phyloP scores from a whole-genome alignment of 1,140 invertebrate species.

The Orchestia grillus region DNA sequence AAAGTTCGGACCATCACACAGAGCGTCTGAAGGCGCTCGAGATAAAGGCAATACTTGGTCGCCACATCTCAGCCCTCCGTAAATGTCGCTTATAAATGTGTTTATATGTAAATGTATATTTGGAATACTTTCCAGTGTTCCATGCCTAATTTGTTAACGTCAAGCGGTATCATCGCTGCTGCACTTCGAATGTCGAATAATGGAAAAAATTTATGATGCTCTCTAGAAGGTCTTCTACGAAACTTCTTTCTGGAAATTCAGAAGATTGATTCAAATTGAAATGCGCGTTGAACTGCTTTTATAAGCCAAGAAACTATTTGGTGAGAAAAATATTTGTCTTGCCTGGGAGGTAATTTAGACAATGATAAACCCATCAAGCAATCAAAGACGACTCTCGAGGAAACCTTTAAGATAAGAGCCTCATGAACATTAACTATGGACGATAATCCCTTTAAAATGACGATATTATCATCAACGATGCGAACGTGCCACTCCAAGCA shows the following conservation, averaged over 20 bases:
- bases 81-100: no score
- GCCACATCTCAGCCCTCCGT: background rate
- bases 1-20: background rate
- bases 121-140: background rate
- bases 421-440: background rate
- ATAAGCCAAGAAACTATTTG: background rate
- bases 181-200: background rate
- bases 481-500: background rate
- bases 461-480: background rate
- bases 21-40: background rate
- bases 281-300: background rate
- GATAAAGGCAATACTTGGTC: background rate
- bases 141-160: background rate
- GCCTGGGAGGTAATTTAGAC: background rate
- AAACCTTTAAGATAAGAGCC: conserved; percentile 9
- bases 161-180: background rate
- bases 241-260: background rate
- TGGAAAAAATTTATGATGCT: background rate
- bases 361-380: background rate
- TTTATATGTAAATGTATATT: background rate
- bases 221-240: background rate
- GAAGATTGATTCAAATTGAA: background rate
- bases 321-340: background rate
- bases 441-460: background rate
- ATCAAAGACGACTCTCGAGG: background rate